Conservation (phyloP, 1,140 invertebrate genomes). For the Pomacea maculata region DNA sequence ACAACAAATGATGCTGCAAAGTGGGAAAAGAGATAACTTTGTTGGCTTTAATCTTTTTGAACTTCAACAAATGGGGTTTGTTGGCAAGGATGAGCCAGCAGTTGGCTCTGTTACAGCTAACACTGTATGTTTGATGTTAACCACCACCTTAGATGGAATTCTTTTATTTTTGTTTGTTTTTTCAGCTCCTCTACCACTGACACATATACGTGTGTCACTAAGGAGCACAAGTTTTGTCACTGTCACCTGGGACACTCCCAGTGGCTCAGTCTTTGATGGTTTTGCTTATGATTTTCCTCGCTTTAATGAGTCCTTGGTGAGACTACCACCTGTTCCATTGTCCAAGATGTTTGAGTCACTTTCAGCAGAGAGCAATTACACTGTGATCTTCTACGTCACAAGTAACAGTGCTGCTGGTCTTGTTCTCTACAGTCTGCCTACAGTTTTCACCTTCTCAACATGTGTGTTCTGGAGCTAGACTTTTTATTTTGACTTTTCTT, state of each 20-base stretch:
- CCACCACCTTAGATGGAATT: background rate
- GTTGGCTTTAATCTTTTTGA: too few relatives aligned
- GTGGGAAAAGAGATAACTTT: too few relatives aligned
- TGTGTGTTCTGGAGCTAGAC: conserved; percentile 18
- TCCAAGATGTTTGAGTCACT: conserved; percentile 21
- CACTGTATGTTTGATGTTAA: background rate
- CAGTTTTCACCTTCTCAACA: conserved; percentile 30
- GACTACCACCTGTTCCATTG: conserved; percentile 8
- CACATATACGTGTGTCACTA: conserved; percentile 24
- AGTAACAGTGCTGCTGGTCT: conserved; percentile 9
- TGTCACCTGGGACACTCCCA: conserved; percentile 36
- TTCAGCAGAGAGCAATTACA: conserved; percentile 28
- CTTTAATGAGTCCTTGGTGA: conserved; percentile 16
- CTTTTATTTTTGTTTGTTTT: conserved; percentile 15
- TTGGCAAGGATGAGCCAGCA: too few relatives aligned
- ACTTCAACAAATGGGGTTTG: too few relatives aligned
- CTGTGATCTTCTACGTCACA: conserved; percentile 23
- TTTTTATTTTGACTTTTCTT: background rate
- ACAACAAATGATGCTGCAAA: too few relatives aligned
- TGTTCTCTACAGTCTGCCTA: conserved; percentile 21
- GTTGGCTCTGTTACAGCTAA: too few relatives aligned
- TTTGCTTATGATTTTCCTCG: conserved; percentile 28
- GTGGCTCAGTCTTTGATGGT: conserved; percentile 21
- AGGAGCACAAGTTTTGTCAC: conserved; percentile 33
- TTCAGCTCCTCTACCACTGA: conserved; percentile 41